Evolutionary conservation across 2,888 invertebrate genomes (phyloP), one percentile per base, ranked within the genome.

Genomic region (Tinea trinotella): DNA sequence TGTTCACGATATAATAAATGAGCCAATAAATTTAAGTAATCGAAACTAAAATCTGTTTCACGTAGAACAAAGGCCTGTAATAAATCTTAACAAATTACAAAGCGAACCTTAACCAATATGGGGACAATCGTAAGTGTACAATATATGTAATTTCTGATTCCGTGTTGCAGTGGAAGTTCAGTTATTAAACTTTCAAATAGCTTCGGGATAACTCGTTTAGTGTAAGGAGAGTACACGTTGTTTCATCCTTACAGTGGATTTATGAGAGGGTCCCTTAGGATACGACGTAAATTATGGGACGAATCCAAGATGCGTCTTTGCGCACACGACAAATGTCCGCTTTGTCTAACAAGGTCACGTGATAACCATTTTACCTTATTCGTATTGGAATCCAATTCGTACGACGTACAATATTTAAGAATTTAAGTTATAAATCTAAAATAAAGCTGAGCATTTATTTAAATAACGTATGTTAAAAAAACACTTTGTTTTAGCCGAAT

Each of bases 161-260:
- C 7, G n/a, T 46, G 58, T 59, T 48, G 48, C 19, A 48, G 48
- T 48, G 60, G 61, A 61, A 64, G 60, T 64, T 63, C 58, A 54
- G 58, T 59, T 64, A 60, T 63, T 59, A 55, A 57, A 67, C 64
- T 67, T 69, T 59, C 57, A 60, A 66, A 66, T 59, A 57, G 59
- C 65, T 63, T 59, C 57, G 53, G 60, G 61, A 58, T 61, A 60
- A 68, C 62, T 55, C 52, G 55, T 50, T 52, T 54, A 52, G 40
- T 15, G 34, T 6, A 35, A 34, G 18, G 30, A 7, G 9, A 10
- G 30, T 30, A 7, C n/a, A 30, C 34, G 64, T 64, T 65, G 65
- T 67, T 70, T 64, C 64, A 67, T 63, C 68, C 66, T 68, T 62
- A 60, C 57, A 52, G 54, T 58, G 61, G 61, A 69, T 68, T 68